A percentile compares a stretch with the other conserved stretches of the same genome.
Evolutionary conservation across 2,888 invertebrate species (phyloP).

Genomic region (Chrysina gloriosa): DNA sequence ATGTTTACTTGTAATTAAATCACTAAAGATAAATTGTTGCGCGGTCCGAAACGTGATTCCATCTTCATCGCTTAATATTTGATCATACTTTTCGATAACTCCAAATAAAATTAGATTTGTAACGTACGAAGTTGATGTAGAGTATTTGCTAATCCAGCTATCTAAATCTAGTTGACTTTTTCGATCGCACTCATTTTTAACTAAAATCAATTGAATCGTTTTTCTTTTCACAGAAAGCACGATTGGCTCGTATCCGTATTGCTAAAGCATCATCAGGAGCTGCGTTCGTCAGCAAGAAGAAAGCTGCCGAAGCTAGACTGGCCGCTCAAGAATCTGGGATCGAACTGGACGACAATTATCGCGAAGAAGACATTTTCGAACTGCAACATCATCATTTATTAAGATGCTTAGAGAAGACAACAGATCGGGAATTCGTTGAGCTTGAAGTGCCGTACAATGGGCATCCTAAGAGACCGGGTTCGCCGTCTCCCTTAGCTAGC

Average conservation of each 20-base stretch:
- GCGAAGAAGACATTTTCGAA: slow-evolving; percentile 98
- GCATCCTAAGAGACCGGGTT: slow-evolving; percentile 90
- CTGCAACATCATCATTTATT: slow-evolving; percentile 98
- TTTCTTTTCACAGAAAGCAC: slow-evolving; percentile 86
- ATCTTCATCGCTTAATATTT: too few species aligned
- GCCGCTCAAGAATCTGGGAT: slow-evolving; percentile 94
- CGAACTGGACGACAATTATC: slow-evolving; percentile 87
- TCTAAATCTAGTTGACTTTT: not conserved
- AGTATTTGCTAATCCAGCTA: not conserved
- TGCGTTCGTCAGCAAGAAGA: slow-evolving; percentile 98
- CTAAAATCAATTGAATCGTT: not conserved
- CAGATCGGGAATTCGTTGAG: slow-evolving; percentile 97
- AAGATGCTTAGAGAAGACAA: slow-evolving; percentile 97
- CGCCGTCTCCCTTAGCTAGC: slow-evolving; percentile 87
- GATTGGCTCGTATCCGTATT: slow-evolving; percentile 96
- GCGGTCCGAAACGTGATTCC: too few species aligned
- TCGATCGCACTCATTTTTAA: not conserved
- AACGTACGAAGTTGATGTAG: not conserved
- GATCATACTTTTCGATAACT: too few species aligned
- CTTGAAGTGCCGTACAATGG: slow-evolving; percentile 95
- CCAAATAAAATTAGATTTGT: too few species aligned
- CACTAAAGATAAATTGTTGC: too few species aligned
- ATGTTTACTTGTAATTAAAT: too few species aligned
- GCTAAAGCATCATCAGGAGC: slow-evolving; percentile 99
- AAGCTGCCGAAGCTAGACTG: slow-evolving; percentile 94